phyloP scores from a whole-genome alignment of 2,797 vertebrate genomes.

The Protosalanx chinensis region DNA sequence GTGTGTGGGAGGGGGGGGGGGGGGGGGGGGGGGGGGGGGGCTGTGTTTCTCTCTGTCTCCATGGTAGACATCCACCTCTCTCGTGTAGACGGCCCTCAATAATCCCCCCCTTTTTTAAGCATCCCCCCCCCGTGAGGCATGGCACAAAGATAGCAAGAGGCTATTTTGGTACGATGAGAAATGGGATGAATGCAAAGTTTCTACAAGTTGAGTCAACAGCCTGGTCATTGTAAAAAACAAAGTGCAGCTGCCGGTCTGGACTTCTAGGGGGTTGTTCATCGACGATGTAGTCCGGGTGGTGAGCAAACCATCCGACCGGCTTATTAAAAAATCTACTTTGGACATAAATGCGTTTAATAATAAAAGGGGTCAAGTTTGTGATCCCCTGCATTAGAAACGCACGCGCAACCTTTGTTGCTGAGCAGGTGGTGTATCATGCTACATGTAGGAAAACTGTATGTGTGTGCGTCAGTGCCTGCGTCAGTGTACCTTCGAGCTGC shows the following conservation, averaged over 20 bases:
- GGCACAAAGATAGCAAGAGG: slow-evolving; percentile 25
- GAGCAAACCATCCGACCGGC: not conserved
- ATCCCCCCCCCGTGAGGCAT: slow-evolving; percentile 12
- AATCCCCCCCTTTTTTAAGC: not conserved
- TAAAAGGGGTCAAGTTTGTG: not conserved
- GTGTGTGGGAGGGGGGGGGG: slow-evolving; percentile 13
- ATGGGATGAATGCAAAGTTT: slow-evolving; percentile 29
- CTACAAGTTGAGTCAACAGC: slow-evolving; percentile 29
- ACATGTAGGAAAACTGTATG: slow-evolving; percentile 34
- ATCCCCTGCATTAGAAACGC: no score
- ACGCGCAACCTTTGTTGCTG: not conserved
- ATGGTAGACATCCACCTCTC: slow-evolving; percentile 38
- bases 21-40: slow-evolving; percentile 40
- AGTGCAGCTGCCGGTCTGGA: slow-evolving; percentile 28
- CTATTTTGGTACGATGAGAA: slow-evolving; percentile 23
- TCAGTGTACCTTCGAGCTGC: slow-evolving; percentile 49
- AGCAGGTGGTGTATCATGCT: slow-evolving; percentile 26
- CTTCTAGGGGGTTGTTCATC: not conserved
- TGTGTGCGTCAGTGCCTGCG: slow-evolving; percentile 48
- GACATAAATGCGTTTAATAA: not conserved
- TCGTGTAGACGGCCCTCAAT: not conserved
- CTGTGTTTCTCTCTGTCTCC: slow-evolving; percentile 64
- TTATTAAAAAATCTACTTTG: slow-evolving; percentile 2
- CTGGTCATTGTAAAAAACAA: slow-evolving; percentile 30
- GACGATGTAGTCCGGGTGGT: not conserved